Percentiles rank a stretch among this genome's conserved stretches.
phyloP scores from a whole-genome alignment of 2,113 vertebrate genomes.

The Protobothrops mucrosquamatus region DNA sequence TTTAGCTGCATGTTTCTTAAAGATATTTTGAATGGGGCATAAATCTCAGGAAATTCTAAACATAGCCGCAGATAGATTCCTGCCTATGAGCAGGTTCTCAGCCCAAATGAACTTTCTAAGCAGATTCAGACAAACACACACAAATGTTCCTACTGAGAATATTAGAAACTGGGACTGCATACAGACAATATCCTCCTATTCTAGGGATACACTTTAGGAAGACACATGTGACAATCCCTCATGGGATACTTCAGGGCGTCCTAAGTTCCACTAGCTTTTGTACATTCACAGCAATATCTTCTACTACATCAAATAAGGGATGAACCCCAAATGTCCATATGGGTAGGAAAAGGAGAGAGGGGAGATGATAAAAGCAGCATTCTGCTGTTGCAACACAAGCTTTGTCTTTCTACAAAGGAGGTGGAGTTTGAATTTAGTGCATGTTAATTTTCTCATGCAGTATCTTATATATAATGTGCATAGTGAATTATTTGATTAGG shows the following conservation, averaged over 20 bases:
- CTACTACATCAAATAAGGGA: not conserved
- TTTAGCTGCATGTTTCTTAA: not conserved
- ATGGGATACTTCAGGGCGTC: not conserved
- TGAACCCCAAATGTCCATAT: not conserved
- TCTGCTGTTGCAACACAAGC: not conserved
- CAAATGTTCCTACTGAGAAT: not conserved
- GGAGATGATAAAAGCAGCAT: not conserved
- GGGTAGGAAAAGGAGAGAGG: not conserved
- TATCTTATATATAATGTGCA: not conserved
- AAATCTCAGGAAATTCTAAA: not conserved
- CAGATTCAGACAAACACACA: not conserved
- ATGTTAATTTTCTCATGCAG: not conserved
- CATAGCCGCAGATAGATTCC: not conserved
- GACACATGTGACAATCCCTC: not conserved
- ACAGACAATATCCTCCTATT: not conserved
- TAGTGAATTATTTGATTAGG: not conserved
- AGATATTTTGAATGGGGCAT: not conserved
- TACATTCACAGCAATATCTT: not conserved
- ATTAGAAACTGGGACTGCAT: not conserved
- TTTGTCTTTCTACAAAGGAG: not conserved
- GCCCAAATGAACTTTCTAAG: not conserved
- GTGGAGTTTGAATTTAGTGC: not conserved
- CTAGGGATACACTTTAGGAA: not conserved
- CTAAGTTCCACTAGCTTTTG: not conserved
- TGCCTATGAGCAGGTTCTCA: not conserved